phyloP scores from a whole-genome alignment of 2,888 invertebrate species.

The Nomada goodeniana region DNA sequence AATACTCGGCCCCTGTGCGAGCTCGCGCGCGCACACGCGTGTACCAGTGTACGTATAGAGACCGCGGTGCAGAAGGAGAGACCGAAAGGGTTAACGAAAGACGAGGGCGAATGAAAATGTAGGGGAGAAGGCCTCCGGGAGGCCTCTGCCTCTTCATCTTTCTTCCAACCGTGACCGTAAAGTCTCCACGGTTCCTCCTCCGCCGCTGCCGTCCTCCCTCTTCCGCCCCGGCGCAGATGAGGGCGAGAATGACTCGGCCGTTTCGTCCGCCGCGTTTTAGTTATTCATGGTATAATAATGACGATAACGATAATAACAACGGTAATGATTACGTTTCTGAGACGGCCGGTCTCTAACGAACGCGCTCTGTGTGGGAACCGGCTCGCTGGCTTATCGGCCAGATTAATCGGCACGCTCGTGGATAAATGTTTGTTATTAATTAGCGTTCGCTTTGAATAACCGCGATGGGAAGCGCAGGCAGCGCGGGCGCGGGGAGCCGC shows the following conservation, averaged over 20 bases:
- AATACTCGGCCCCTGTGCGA: constrained; percentile 66
- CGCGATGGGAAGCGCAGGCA: constrained; percentile 20
- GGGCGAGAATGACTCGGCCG: constrained; percentile 67
- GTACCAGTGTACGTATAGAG: constrained; percentile 46
- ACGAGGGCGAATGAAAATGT: constrained; percentile 42
- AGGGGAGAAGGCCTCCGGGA: constrained; percentile 59
- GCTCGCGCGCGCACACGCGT: constrained; percentile 32
- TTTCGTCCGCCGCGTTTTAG: constrained; percentile 68
- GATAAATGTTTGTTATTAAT: constrained; percentile 58
- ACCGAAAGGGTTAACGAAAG: not conserved
- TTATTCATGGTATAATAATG: constrained; percentile 72
- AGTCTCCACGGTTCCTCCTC: constrained; percentile 54
- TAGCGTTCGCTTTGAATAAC: constrained; percentile 33
- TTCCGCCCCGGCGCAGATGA: constrained; percentile 37
- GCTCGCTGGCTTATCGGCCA: constrained; percentile 44
- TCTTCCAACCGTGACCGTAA: constrained; percentile 33
- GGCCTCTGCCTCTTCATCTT: constrained; percentile 43
- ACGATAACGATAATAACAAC: constrained; percentile 73
- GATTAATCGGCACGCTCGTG: constrained; percentile 46
- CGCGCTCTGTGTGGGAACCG: constrained; percentile 57
- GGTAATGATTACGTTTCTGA: constrained; percentile 69
- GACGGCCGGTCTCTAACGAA: constrained; percentile 55
- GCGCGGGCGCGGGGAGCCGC: not conserved
- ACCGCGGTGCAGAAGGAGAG: constrained; percentile 55
- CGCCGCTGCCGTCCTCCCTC: constrained; percentile 31